These are phyloP conservation scores for Tupiocoris notatus DNA, from an alignment of 2,888 invertebrate genomes.

Conservation along the genomic window DNA sequence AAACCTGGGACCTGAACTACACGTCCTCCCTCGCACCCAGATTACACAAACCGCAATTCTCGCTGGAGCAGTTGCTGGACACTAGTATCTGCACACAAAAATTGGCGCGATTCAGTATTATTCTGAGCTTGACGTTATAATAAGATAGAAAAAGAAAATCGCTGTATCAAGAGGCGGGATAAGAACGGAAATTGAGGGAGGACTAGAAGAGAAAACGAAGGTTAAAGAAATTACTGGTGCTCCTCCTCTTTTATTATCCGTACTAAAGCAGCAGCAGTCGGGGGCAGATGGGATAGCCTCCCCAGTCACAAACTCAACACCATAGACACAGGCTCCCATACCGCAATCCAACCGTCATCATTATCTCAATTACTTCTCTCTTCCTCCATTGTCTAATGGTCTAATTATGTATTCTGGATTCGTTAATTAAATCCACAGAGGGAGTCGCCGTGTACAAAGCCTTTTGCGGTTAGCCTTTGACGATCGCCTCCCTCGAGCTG, in stretches of 20 bases:
- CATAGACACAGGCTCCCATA: too few species aligned
- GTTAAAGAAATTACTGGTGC: slow-evolving; percentile 18
- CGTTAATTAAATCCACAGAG: slow-evolving; percentile 36
- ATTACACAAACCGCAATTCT: too few species aligned
- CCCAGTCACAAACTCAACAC: too few species aligned
- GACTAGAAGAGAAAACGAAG: not conserved
- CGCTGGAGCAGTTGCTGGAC: too few species aligned
- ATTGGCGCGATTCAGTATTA: not conserved
- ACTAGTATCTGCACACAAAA: too few species aligned
- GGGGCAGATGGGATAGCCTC: not conserved
- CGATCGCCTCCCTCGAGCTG: slow-evolving; percentile 4
- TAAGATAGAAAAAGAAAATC: not conserved
- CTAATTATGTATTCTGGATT: slow-evolving; percentile 39
- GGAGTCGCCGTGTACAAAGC: slow-evolving; percentile 6
- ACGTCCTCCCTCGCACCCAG: too few species aligned
- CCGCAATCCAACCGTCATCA: slow-evolving; percentile 33
- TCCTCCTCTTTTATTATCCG: slow-evolving; percentile 26
- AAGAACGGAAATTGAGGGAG: not conserved
- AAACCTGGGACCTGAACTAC: too few species aligned
- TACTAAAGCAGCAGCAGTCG: not conserved
- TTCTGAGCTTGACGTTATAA: not conserved
- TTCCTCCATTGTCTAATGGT: slow-evolving; percentile 36
- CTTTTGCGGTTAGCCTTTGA: slow-evolving; percentile 25
- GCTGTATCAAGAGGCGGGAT: not conserved
- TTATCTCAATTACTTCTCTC: slow-evolving; percentile 37